phyloP scores from a whole-genome alignment of 2,113 vertebrate species.

The Cephalopterus ornatus region DNA sequence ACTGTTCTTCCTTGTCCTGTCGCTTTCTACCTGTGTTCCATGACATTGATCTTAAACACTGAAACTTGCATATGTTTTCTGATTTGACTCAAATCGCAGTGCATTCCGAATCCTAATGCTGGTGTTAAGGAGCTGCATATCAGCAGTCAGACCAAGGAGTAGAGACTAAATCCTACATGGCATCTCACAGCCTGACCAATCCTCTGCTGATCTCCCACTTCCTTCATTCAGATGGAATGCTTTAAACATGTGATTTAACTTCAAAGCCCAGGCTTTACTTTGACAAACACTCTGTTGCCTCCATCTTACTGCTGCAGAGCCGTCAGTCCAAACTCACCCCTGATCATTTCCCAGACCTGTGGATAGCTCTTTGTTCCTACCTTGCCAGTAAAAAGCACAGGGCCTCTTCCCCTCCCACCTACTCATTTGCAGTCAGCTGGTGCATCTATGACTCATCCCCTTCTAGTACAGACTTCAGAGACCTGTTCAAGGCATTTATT shows the following conservation, averaged over 20 bases:
- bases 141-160: background rate
- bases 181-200: background rate
- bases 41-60: background rate
- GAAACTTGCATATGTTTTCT: background rate
- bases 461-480: conserved; percentile 25
- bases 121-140: background rate
- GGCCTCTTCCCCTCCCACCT: conserved; percentile 13
- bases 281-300: background rate
- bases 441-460: conserved; percentile 33
- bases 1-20: background rate
- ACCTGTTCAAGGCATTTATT: background rate
- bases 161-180: background rate
- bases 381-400: background rate
- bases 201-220: background rate
- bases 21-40: background rate
- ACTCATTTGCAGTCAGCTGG: conserved; percentile 34
- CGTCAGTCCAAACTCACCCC: background rate
- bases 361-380: background rate
- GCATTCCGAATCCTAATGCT: background rate
- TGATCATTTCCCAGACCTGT: background rate
- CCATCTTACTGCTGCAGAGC: background rate
- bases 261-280: background rate
- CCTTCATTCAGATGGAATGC: background rate
- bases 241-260: background rate
- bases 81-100: background rate